Evolutionary conservation across 2,888 invertebrate genomes (phyloP).

Genomic region (Dicyrtoma fusca): DNA sequence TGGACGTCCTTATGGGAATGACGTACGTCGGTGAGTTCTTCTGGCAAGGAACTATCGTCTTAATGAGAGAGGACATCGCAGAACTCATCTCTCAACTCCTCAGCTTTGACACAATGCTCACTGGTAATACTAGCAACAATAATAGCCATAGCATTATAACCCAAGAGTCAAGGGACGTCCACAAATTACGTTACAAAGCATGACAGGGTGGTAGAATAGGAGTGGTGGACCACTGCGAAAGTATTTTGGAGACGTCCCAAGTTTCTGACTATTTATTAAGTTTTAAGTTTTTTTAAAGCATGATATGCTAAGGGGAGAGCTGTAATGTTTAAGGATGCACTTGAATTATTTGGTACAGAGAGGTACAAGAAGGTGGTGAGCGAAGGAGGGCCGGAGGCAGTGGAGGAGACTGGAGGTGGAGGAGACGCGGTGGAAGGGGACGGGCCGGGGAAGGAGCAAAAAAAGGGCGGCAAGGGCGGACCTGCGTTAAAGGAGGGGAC

Average conservation of each 20-base stretch:
- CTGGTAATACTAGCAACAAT: neutral
- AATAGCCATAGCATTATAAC: neutral
- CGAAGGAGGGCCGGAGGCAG: no score
- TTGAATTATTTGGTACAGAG: neutral
- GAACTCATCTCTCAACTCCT: slow-evolving; percentile 8
- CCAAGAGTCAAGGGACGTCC: neutral
- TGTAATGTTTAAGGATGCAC: neutral
- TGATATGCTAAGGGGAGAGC: no score
- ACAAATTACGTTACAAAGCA: no score
- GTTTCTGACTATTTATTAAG: no score
- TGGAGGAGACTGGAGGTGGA: neutral
- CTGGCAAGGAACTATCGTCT: slow-evolving; percentile 1
- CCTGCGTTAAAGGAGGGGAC: slow-evolving; percentile 13
- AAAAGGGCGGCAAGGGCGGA: neutral
- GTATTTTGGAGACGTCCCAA: no score
- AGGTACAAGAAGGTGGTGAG: no score
- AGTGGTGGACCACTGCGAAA: no score
- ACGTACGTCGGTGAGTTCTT: neutral
- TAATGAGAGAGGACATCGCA: slow-evolving; percentile 7
- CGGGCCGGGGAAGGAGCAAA: neutral
- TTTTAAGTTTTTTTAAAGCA: no score
- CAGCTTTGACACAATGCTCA: neutral
- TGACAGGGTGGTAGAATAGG: no score
- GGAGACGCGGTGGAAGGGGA: neutral
- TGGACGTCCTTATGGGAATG: slow-evolving; percentile 11